Evolutionary conservation across 2,888 invertebrate genomes (phyloP).

Genomic region (Siphlonurus alternatus): DNA sequence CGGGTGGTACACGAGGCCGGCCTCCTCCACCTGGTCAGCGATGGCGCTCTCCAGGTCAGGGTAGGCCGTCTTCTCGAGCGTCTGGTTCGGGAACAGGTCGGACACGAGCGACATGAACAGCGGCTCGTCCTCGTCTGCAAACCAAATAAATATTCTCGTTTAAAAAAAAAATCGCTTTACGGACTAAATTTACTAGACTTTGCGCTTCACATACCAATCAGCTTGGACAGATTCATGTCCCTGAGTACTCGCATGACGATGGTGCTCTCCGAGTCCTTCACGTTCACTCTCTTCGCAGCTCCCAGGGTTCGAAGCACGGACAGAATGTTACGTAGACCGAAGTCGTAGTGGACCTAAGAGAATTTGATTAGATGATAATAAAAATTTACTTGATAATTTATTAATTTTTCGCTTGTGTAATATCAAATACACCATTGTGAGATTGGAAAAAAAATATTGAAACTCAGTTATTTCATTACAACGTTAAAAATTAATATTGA

Average conservation of each 20-base stretch:
- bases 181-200: too few species aligned
- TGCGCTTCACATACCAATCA: slow-evolving; percentile 52
- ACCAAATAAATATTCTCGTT: slow-evolving; percentile 5
- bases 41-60: slow-evolving; percentile 80
- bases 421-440: too few species aligned
- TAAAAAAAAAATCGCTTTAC: too few species aligned
- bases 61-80: slow-evolving; percentile 80
- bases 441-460: background rate
- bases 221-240: slow-evolving; percentile 94
- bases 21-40: slow-evolving; percentile 59
- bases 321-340: slow-evolving; percentile 85
- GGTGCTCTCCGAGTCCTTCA: slow-evolving; percentile 83
- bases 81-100: slow-evolving; percentile 90
- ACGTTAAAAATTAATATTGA: background rate
- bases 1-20: slow-evolving; percentile 75
- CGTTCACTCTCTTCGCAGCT: slow-evolving; percentile 78
- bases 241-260: slow-evolving; percentile 91
- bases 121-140: slow-evolving; percentile 83
- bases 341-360: slow-evolving; percentile 82
- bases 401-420: too few species aligned
- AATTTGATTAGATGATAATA: background rate
- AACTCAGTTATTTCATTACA: background rate
- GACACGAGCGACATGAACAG: slow-evolving; percentile 91
- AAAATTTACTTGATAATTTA: background rate
- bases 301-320: slow-evolving; percentile 87